Conservation (phyloP, 2,797 vertebrate species). For the Sparidentex hasta region DNA sequence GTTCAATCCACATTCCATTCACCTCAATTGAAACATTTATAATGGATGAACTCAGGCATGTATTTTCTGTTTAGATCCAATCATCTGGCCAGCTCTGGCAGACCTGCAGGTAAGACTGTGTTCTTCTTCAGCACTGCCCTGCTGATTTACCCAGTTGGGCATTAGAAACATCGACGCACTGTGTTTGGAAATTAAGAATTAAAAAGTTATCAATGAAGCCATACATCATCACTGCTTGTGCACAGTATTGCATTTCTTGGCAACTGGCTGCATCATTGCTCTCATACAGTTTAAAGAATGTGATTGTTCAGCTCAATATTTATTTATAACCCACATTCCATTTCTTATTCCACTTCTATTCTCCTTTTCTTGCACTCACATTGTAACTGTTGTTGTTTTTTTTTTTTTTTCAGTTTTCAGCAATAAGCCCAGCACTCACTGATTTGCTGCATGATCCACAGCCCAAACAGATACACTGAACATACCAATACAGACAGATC, state of each 20-base stretch:
- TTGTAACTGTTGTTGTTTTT: not conserved
- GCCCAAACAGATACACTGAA: constrained; percentile 20
- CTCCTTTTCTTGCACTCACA: not conserved
- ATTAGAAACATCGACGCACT: not conserved
- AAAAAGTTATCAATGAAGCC: too few relatives aligned
- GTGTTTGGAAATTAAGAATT: not conserved
- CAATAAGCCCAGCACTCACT: constrained; percentile 2
- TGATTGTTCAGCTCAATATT: not conserved
- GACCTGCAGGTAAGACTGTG: not conserved
- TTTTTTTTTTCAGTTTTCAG: not conserved
- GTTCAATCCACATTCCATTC: not conserved
- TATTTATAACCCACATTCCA: not conserved
- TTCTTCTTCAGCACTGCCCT: too few relatives aligned
- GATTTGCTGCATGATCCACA: constrained; percentile 19
- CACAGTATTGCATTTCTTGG: not conserved
- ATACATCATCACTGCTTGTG: too few relatives aligned
- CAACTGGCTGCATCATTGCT: not conserved
- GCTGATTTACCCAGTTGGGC: not conserved
- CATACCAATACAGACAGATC: constrained; percentile 11
- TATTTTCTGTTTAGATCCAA: not conserved
- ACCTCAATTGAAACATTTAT: not conserved
- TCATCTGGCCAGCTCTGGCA: not conserved
- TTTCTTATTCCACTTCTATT: not conserved
- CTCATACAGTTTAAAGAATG: not conserved
- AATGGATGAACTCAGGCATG: not conserved